phyloP scores from a whole-genome alignment of 2,888 invertebrate species.

The Gymnocheta viridis region DNA sequence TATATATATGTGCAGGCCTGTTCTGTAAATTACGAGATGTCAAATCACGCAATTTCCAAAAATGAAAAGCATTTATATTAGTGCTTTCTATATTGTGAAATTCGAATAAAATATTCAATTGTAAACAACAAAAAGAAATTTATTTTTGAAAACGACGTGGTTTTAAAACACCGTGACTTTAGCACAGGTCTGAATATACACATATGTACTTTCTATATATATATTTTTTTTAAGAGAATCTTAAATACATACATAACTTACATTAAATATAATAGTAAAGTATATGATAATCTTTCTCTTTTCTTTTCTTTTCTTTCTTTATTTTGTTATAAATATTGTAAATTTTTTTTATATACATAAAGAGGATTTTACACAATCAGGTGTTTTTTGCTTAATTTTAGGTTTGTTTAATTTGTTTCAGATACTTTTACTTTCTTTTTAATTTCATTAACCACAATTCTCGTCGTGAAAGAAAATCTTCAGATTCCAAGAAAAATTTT shows the following conservation, averaged over 20 bases:
- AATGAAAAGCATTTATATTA: too few species aligned
- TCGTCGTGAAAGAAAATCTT: not conserved
- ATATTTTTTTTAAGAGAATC: constrained; percentile 22
- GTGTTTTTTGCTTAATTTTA: constrained; percentile 52
- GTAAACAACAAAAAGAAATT: too few species aligned
- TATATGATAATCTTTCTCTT: constrained; percentile 25
- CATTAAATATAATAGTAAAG: constrained; percentile 30
- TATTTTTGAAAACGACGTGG: too few species aligned
- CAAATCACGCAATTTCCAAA: too few species aligned
- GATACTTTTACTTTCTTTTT: constrained; percentile 27
- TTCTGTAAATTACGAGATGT: too few species aligned
- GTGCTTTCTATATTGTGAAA: too few species aligned
- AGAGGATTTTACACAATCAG: constrained; percentile 57
- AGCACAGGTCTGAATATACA: too few species aligned
- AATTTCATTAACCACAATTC: constrained; percentile 6
- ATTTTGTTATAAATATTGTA: constrained; percentile 46
- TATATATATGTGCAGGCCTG: too few species aligned
- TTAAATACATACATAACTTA: constrained; percentile 38
- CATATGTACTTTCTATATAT: too few species aligned
- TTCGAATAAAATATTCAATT: too few species aligned
- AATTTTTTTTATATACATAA: constrained; percentile 47
- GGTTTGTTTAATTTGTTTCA: constrained; percentile 33
- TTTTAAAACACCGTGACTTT: too few species aligned
- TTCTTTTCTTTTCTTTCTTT: not conserved
- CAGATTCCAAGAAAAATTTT: constrained; percentile 39